Base-by-base conservation (phyloP, 2,113 vertebrate genomes). In the Oxygymnocypris stewartii region DNA sequence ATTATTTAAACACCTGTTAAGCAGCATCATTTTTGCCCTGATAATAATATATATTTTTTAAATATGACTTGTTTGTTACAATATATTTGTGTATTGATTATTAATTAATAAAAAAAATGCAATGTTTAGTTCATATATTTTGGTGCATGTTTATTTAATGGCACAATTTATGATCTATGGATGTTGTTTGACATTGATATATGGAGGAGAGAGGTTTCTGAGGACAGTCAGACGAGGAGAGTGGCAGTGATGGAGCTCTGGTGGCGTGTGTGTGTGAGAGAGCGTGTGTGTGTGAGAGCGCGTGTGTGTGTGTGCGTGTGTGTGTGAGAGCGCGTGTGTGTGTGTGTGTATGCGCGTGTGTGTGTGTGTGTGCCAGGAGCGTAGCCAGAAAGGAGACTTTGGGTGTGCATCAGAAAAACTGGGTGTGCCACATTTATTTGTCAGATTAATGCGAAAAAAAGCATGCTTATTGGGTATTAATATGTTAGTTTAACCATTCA, bases 301-400 rank as follows among this genome's bases (percentile, higher is more conserved):
- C n/a, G n/a, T n/a, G n/a, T n/a, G n/a, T 67, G 12, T 28, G 57
- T n/a, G 57, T 25, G 63, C 31, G 11, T 89, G 71, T 79, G 76
- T 85, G 78, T 54, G 84, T 69, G 79, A 79, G 51, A 18, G 23
- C 13, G n/a, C 44, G n/a, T 51, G n/a, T 51, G 74, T 76, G 44
- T 13, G 4, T 31, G 28, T 31, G 28, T 31, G 28, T 31, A 31
- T 31, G 28, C 28, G 28, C 28, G 28, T 31, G 28, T 31, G 28
- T 31, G 28, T 31, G 28, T 31, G 28, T 31, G 28, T 31, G 28
- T 31, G 28, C n/a, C n/a, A n/a, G n/a, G n/a, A n/a, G n/a, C n/a
- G n/a, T n/a, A n/a, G n/a, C n/a, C n/a, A n/a, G n/a, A n/a, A n/a
- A n/a, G n/a, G n/a, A n/a, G n/a, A n/a, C n/a, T n/a, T n/a, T n/a